Conservation (phyloP, 2,888 invertebrate genomes). For the Agriopis marginaria region DNA sequence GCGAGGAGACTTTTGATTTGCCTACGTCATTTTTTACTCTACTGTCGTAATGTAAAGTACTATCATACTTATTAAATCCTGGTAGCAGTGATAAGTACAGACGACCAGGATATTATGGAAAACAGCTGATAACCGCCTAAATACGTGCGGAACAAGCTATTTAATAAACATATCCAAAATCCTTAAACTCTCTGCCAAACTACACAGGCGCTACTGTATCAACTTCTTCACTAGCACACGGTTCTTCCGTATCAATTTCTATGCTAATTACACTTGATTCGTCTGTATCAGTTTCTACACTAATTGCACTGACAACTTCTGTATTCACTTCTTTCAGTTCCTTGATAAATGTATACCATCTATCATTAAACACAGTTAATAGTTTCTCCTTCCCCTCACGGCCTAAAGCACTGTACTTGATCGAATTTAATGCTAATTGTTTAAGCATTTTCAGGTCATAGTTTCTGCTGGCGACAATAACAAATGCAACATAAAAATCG, state of each 20-base stretch:
- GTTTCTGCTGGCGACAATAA: conserved; percentile 90
- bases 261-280: not conserved
- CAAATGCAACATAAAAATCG: conserved; percentile 92
- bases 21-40: no score
- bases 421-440: conserved; percentile 91
- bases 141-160: not conserved
- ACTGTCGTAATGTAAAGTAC: not conserved
- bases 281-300: not conserved
- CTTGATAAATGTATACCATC: conserved; percentile 69
- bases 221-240: not conserved
- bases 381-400: conserved; percentile 56
- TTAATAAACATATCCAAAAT: conserved; percentile 1
- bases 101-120: not conserved
- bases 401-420: conserved; percentile 87
- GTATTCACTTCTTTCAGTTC: conserved; percentile 46
- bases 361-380: conserved; percentile 57
- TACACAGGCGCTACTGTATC: conserved; percentile 5
- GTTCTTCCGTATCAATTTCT: not conserved
- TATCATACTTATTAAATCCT: not conserved
- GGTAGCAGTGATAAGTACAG: no score
- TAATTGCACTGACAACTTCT: not conserved
- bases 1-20: no score
- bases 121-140: not conserved
- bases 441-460: conserved; percentile 91
- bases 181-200: not conserved